Evolutionary conservation across 2,797 vertebrate genomes (phyloP).

Genomic region (Danio albolineatus): DNA sequence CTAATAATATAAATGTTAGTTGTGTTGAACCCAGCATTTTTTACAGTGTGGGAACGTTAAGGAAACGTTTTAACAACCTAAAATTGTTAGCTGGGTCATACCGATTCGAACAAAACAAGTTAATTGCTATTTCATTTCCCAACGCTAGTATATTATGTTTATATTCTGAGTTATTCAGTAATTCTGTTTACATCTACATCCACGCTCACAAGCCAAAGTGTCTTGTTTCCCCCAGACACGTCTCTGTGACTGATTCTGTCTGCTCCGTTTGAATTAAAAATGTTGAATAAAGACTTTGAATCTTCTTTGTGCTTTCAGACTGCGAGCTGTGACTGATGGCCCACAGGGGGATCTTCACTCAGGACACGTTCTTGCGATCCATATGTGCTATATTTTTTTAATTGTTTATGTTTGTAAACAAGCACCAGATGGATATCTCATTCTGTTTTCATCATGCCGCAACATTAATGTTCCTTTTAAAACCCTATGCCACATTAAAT

Average conservation of each 20-base stretch:
- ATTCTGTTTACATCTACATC: conserved; percentile 4
- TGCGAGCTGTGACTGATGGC: conserved; percentile 16
- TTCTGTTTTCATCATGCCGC: conserved; percentile 2
- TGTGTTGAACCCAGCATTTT: no score
- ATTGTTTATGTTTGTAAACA: conserved; percentile 22
- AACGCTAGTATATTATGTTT: background rate
- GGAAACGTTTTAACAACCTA: no score
- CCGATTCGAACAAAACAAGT: background rate
- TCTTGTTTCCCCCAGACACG: conserved; percentile 13
- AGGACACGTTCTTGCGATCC: conserved; percentile 16
- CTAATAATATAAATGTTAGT: no score
- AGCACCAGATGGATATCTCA: conserved; percentile 25
- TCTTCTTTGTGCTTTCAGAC: conserved; percentile 11
- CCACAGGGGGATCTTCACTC: conserved; percentile 21
- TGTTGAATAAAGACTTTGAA: conserved; percentile 37
- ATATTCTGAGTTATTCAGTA: background rate
- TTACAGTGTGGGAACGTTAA: no score
- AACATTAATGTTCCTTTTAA: conserved; percentile 7
- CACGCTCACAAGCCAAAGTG: background rate
- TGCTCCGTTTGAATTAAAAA: conserved; percentile 10
- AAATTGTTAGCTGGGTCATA: no score
- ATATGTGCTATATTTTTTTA: conserved; percentile 33
- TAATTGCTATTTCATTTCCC: background rate
- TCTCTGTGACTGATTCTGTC: conserved; percentile 9
- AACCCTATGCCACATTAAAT: background rate